These are phyloP conservation scores for Drosophila pruinosa DNA, from an alignment of 1,140 invertebrate genomes.

Conservation along the genomic window DNA sequence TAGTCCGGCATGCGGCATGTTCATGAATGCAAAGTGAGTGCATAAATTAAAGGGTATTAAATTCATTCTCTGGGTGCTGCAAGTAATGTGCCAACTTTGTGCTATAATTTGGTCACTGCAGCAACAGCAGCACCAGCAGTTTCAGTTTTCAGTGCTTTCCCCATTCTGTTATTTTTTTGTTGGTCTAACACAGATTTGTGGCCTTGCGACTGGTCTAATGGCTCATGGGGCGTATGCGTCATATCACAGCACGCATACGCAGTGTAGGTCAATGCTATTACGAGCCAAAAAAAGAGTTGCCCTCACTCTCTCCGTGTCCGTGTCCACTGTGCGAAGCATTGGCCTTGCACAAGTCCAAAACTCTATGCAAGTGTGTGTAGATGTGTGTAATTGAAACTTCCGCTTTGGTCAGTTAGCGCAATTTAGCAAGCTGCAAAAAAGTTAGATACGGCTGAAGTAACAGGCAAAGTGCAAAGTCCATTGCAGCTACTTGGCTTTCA, in stretches of 20 bases:
- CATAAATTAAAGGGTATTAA: constrained; percentile 61
- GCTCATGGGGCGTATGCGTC: constrained; percentile 67
- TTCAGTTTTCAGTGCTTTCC: not conserved
- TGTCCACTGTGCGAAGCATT: no score
- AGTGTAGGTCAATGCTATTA: constrained; percentile 72
- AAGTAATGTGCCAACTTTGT: constrained; percentile 75
- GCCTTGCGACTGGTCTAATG: constrained; percentile 48
- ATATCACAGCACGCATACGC: constrained; percentile 70
- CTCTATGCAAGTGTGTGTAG: constrained; percentile 34
- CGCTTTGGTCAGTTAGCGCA: constrained; percentile 80
- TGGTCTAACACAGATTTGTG: constrained; percentile 72
- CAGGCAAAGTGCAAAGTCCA: constrained; percentile 77
- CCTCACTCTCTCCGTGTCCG: no score
- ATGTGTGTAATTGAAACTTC: constrained; percentile 78
- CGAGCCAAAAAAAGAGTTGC: constrained; percentile 4
- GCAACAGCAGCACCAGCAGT: constrained; percentile 6
- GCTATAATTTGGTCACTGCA: constrained; percentile 66
- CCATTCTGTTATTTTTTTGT: constrained; percentile 20
- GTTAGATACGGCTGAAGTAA: constrained; percentile 78
- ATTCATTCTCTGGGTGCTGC: constrained; percentile 50
- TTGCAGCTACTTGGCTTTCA: constrained; percentile 78
- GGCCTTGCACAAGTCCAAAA: constrained; percentile 23
- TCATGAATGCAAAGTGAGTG: constrained; percentile 38
- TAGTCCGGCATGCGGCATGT: not conserved
- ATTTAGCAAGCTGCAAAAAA: constrained; percentile 80